Conservation (phyloP, 1,140 invertebrate species). For the Ephestia elutella region DNA sequence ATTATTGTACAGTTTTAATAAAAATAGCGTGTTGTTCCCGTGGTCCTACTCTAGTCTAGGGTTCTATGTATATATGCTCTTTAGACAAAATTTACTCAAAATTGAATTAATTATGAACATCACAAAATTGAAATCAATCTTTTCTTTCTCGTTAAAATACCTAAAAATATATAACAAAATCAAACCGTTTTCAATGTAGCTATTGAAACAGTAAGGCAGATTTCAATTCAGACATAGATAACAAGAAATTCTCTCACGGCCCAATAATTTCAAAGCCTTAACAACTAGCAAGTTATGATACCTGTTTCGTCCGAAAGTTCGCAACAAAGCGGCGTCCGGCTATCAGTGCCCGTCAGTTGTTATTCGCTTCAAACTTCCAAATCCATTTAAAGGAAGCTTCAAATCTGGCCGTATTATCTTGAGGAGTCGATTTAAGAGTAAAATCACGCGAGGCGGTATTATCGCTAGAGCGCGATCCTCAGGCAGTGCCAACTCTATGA, state of each 20-base stretch:
- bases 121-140: no score
- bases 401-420: slow-evolving; percentile 70
- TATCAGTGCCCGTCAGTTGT: slow-evolving; percentile 51
- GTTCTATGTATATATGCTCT: no score
- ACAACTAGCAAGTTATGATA: slow-evolving; percentile 9
- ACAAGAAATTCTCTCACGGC: background rate
- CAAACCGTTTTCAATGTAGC: background rate
- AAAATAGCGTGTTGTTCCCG: no score
- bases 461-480: slow-evolving; percentile 61
- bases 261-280: slow-evolving; percentile 5
- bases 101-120: no score
- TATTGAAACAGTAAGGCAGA: background rate
- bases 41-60: no score
- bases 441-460: slow-evolving; percentile 70
- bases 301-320: slow-evolving; percentile 7
- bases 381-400: slow-evolving; percentile 56
- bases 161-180: slow-evolving; percentile 1
- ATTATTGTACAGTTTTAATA: no score
- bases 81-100: no score
- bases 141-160: no score
- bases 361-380: slow-evolving; percentile 53
- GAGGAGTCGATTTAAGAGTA: slow-evolving; percentile 70
- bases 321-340: slow-evolving; percentile 30
- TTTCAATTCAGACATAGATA: slow-evolving; percentile 1
- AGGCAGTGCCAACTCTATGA: slow-evolving; percentile 70